Conservation (phyloP, 1,140 invertebrate species). For the Drosophila bipectinata region DNA sequence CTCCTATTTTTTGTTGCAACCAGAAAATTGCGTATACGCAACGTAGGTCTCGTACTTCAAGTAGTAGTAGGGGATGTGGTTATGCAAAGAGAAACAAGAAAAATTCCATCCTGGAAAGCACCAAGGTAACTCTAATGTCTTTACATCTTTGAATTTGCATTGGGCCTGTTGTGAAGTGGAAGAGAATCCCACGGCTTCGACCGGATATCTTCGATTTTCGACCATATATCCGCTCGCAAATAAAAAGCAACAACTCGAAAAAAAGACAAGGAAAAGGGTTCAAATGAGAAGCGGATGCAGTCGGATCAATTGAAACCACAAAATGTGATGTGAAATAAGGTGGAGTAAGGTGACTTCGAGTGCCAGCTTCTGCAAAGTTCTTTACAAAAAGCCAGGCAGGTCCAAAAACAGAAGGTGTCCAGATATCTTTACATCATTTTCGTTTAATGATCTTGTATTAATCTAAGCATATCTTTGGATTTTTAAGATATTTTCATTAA, state of each 20-base stretch:
- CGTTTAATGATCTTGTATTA: neutral
- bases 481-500: too few relatives aligned
- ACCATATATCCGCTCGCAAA: slow-evolving; percentile 63
- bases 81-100: too few relatives aligned
- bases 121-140: slow-evolving; percentile 7
- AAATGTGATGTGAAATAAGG: slow-evolving; percentile 10
- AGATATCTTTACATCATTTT: neutral
- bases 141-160: neutral
- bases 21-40: slow-evolving; percentile 70
- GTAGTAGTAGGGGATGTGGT: neutral
- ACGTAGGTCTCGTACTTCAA: neutral
- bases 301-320: slow-evolving; percentile 53
- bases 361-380: slow-evolving; percentile 22
- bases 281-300: slow-evolving; percentile 29
- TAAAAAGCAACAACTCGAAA: neutral
- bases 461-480: too few relatives aligned
- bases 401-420: neutral
- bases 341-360: slow-evolving; percentile 9
- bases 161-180: slow-evolving; percentile 22
- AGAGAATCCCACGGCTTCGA: slow-evolving; percentile 19
- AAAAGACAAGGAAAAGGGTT: neutral
- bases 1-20: neutral
- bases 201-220: slow-evolving; percentile 75
- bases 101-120: neutral
- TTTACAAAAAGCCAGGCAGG: neutral